Evolutionary conservation across 2,113 vertebrate genomes (phyloP), one percentile per base, ranked within the genome.

Genomic region (Baryphthengus martii): DNA sequence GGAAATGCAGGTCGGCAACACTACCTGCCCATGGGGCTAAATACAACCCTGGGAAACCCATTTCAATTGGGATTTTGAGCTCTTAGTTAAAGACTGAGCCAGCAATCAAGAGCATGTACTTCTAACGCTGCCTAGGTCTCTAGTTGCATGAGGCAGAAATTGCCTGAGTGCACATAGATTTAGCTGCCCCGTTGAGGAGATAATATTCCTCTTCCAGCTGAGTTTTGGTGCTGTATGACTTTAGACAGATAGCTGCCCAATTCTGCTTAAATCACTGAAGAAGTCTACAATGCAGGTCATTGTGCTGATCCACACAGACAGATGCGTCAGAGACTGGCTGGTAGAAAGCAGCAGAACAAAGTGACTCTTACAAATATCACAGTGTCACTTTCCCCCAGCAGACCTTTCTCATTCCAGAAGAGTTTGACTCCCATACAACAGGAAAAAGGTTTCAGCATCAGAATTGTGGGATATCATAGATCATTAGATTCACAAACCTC

Each of bases 151-250:
- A 93, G 70, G 47, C 4, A 5, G 59, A 94, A 90, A 92, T 77
- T 89, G 79, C 26, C 76, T 81, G 80, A 84, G 68, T 67, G 39
- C 56, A 75, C 29, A 63, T 11, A 39, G 68, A 92, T 90, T 92
- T 93, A 89, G 65, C 52, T 86, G 26, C 56, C 68, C 76, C 84
- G 52, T 86, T 90, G 91, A 80, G 86, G 52, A 92, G 90, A 77
- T 90, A 90, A 93, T 39, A 26, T 61, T 95, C 3, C 1, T 90
- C 76, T 86, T 96, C 94, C 95, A 90, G 58, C 61, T 93, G 83
- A 93, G 59, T 86, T 93, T 35, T 84, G 33, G 80, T 81, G 65
- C 58, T 89, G 1, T 77, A 63, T 86, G 70, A 80, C 70, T 95
- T 92, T 40, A 95, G 83, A 93, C 11, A 80, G 63, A 93, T 49